These are phyloP conservation scores for Zaprionus inermis DNA, from an alignment of 1,140 invertebrate genomes.

Conservation along the genomic window DNA sequence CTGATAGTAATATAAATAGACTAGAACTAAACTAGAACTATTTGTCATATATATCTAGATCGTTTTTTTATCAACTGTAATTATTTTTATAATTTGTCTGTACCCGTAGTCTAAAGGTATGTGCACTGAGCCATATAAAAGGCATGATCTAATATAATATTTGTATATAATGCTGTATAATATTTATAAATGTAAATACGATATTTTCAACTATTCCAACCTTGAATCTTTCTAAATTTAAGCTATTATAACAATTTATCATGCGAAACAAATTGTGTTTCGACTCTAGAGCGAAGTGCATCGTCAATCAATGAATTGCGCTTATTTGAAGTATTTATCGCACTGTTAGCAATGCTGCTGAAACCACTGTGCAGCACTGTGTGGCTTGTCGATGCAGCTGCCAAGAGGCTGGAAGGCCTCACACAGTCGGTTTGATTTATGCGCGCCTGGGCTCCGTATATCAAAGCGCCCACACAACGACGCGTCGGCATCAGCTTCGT, in stretches of 20 bases:
- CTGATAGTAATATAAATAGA: too few species aligned
- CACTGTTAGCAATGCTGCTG: neutral
- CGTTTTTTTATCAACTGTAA: neutral
- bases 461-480: conserved; percentile 57
- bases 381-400: neutral
- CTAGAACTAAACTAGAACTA: neutral
- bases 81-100: neutral
- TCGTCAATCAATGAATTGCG: conserved; percentile 1
- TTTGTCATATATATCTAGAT: neutral
- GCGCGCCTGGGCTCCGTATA: conserved; percentile 67
- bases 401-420: conserved; percentile 36
- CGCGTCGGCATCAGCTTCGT: neutral
- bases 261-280: neutral
- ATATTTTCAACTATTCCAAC: neutral
- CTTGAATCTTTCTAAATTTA: neutral
- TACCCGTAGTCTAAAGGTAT: neutral
- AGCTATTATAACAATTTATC: neutral
- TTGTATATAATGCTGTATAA: neutral
- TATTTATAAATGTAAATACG: neutral
- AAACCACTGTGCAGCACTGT: conserved; percentile 29
- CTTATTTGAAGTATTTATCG: neutral
- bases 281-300: neutral
- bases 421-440: conserved; percentile 36
- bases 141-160: neutral
- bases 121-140: neutral